These are phyloP conservation scores for Aselliscus stoliczkanus DNA, from an alignment of 2,797 vertebrate species.

Conservation along the genomic window DNA sequence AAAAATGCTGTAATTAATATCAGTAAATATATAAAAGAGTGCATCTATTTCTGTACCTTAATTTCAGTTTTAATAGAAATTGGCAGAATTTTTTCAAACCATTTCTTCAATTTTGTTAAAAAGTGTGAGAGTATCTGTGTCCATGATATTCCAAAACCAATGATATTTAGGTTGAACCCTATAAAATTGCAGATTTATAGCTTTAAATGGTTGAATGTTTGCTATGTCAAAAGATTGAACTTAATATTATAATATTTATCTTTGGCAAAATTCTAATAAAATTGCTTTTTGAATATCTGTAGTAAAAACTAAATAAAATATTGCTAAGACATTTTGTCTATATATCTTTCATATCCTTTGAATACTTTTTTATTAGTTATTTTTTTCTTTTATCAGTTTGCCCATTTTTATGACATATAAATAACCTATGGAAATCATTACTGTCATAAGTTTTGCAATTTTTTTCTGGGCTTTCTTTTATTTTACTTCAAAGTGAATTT, in stretches of 20 bases:
- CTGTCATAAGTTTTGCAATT: neutral
- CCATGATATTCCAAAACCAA: neutral
- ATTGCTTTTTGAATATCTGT: neutral
- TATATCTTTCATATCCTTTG: neutral
- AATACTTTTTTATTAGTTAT: neutral
- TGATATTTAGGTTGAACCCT: neutral
- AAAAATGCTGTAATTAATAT: neutral
- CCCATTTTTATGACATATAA: neutral
- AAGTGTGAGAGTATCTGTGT: neutral
- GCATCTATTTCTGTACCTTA: neutral
- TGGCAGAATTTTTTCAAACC: neutral
- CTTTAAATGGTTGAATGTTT: neutral
- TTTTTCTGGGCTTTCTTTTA: neutral
- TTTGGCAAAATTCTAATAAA: neutral
- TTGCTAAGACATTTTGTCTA: neutral
- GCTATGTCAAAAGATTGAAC: neutral
- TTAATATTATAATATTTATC: neutral
- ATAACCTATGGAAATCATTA: neutral
- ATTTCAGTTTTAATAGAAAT: neutral
- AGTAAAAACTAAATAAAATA: neutral
- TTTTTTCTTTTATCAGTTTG: neutral
- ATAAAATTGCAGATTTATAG: neutral
- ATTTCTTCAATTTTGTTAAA: neutral
- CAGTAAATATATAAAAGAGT: neutral
- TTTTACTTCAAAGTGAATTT: neutral